Evolutionary conservation across 1,140 invertebrate species (phyloP), one percentile per base, ranked within the genome.

Genomic region (Gryllus bimaculatus): DNA sequence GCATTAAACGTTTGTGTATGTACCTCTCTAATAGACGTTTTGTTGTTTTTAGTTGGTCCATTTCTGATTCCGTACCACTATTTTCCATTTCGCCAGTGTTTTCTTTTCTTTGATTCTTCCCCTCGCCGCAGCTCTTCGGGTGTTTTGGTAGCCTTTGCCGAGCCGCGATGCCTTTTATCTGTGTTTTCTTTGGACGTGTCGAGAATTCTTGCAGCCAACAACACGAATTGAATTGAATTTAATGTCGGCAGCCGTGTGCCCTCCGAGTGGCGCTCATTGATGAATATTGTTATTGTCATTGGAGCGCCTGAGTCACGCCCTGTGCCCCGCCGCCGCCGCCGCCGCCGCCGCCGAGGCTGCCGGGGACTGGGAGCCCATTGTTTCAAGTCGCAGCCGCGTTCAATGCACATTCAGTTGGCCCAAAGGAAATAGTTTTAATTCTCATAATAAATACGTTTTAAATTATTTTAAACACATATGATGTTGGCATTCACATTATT

Each of bases 141-240:
- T 66, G 54, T 66, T 66, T 66, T 66, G 54, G 54, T 18, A 66
- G 54, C 10, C 54, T 66, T 66, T 18, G 2, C 54, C 54, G 54
- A 66, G 54, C 18, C 54, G 54, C 54, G 18, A 10, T 66, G 54
- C 54, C 54, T 66, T 66, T 66, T 66, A 66, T 66, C 54, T 66
- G 54, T 66, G 54, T 66, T 66, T 66, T 66, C 54, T 66, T 66
- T 66, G 54, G 54, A 66, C 54, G 54, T 66, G 54, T 66, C 54
- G 54, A 66, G 54, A 66, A 66, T 66, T 66, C 54, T 66, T 18
- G 54, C 54, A 13, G 54, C 54, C 54, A 66, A 66, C 54, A 66
- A 66, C 54, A 66, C 54, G 54, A 66, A 66, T 66, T 66, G 54
- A 66, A 66, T 66, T 66, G 54, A 66, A 66, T 66, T 66, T 66